Evolutionary conservation across 2,113 vertebrate species (phyloP).

Genomic region (Misgurnus mizolepis): DNA sequence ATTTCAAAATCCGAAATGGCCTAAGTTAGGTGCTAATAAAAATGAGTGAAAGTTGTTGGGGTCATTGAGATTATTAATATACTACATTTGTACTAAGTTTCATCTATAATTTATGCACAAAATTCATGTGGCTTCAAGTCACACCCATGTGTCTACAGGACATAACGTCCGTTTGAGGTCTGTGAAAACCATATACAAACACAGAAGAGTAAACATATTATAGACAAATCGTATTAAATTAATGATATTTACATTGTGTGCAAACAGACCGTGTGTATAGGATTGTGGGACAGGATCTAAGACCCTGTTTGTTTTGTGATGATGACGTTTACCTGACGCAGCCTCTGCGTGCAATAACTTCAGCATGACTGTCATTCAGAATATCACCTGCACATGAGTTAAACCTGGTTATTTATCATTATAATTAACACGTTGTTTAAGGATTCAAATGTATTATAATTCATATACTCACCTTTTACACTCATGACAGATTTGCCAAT

Average conservation of each 20-base stretch:
- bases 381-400: conserved; percentile 78
- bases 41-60: too few relatives aligned
- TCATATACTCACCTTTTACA: conserved; percentile 75
- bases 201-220: neutral
- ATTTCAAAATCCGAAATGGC: too few relatives aligned
- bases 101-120: too few relatives aligned
- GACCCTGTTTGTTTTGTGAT: neutral
- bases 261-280: neutral
- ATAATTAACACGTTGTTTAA: neutral
- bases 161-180: neutral
- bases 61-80: too few relatives aligned
- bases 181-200: neutral
- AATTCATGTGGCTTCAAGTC: too few relatives aligned
- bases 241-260: neutral
- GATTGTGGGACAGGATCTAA: neutral
- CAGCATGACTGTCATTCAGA: conserved; percentile 95
- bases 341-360: conserved; percentile 89
- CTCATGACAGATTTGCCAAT: conserved; percentile 87
- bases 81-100: too few relatives aligned
- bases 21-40: too few relatives aligned
- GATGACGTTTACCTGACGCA: conserved; percentile 81
- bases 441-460: neutral
- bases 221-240: neutral
- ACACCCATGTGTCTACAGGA: neutral
- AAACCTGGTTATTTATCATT: neutral